These are phyloP conservation scores for Scomber scombrus DNA, from an alignment of 2,113 vertebrate species.

Conservation along the genomic window DNA sequence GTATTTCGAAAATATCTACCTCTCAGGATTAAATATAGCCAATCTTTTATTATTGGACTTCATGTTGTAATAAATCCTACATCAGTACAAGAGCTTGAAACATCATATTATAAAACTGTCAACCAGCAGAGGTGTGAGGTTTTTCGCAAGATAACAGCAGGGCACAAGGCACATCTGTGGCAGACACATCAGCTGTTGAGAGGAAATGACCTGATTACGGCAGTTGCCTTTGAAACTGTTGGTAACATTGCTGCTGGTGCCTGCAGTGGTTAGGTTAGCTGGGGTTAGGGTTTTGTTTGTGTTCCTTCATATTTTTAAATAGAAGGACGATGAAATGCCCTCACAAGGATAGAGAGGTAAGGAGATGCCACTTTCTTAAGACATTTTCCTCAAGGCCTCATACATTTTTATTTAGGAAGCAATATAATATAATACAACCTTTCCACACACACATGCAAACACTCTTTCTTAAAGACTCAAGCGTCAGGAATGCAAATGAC, in stretches of 20 bases:
- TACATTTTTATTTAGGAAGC: background rate
- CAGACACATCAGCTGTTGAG: conserved; percentile 14
- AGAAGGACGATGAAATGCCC: background rate
- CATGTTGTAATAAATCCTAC: no score
- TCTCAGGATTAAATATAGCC: background rate
- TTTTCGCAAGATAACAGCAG: background rate
- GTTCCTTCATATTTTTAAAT: background rate
- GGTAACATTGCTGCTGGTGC: no score
- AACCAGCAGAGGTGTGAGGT: no score
- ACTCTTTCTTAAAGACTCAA: background rate
- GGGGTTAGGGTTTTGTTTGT: background rate
- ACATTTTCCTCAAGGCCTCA: background rate
- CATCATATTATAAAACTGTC: no score
- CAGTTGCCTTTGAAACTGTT: background rate
- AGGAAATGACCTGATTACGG: conserved; percentile 1
- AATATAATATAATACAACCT: background rate
- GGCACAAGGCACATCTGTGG: background rate
- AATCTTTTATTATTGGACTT: no score
- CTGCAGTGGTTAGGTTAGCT: conserved; percentile 7
- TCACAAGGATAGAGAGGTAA: background rate
- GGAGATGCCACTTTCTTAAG: background rate
- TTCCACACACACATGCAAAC: background rate
- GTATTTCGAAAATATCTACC: background rate
- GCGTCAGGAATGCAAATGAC: conserved; percentile 7
- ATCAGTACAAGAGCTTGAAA: no score